Evolutionary conservation across 53 echinoderm and acorn worm genomes (phyloP), one percentile per base, ranked within the genome.

Genomic region (Echinometra lucunter): DNA sequence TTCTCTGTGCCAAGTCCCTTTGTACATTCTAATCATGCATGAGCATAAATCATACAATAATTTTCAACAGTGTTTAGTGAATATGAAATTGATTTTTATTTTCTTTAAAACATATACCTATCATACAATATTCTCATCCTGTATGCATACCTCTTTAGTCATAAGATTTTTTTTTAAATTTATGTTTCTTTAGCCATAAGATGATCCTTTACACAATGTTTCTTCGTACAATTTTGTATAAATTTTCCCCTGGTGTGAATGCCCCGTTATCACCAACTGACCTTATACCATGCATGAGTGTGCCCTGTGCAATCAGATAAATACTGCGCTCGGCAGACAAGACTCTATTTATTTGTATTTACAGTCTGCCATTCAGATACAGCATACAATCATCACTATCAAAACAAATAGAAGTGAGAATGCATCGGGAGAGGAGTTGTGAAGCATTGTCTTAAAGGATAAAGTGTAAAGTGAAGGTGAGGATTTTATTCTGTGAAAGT

Each of bases 311-410:
- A 85, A 85, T 45, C 85, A 85, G 49, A 85, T 85, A 49, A 47
- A 85, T 85, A 85, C 10, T 47, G 85, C 85, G 85, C 28, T 49
- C n/a, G 49, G 49, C 45, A 49, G 85, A 85, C 85, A 49, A 49
- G 85, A 85, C 49, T 53, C 85, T 85, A 85, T 85, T 85, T 85
- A 85, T 85, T 85, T 85, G 47, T 85, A 85, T 85, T 85, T 85
- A 85, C 85, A 85, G 85, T 85, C 53, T 85, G 15, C 85, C n/a
- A 47, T 49, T 85, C 85, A 85, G 85, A 85, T 85, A 49, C n/a
- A 53, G 85, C 85, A 49, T 53, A 49, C 85, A 85, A 85, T 85
- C 85, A 85, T 27, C 85, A 85, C 85, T 49, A 85, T 45, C 53
- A 85, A 85, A 85, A 85, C 85, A 85, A 85, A 85, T 85, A 85